A percentile compares a stretch with the other conserved stretches of the same genome.
These are phyloP conservation scores for Netelia virgata DNA, from an alignment of 2,888 invertebrate species.

Conservation along the genomic window DNA sequence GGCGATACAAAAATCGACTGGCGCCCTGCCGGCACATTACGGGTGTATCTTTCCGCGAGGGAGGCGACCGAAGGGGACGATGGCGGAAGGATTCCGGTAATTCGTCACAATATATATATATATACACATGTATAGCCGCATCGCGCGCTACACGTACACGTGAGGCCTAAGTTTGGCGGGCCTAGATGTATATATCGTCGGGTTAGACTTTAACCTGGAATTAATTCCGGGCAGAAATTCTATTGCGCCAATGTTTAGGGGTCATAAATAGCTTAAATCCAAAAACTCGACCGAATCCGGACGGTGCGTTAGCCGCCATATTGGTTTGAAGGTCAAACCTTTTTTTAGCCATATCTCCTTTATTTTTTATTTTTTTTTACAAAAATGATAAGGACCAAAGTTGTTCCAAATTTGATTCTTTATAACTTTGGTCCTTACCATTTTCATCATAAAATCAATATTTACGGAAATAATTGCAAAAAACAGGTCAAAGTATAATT, in stretches of 20 bases:
- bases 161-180: too few relatives aligned
- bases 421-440: neutral
- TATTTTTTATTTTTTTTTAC: neutral
- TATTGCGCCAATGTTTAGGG: slow-evolving; percentile 9
- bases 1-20: too few relatives aligned
- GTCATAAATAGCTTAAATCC: slow-evolving; percentile 18
- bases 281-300: neutral
- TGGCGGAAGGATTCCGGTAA: too few relatives aligned
- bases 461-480: neutral
- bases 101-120: too few relatives aligned
- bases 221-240: slow-evolving; percentile 23
- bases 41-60: too few relatives aligned
- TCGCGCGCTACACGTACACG: too few relatives aligned
- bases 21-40: too few relatives aligned
- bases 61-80: too few relatives aligned
- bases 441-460: neutral
- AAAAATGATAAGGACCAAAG: neutral
- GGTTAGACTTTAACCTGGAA: neutral
- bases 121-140: too few relatives aligned
- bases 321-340: neutral
- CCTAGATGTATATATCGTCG: too few relatives aligned
- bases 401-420: neutral
- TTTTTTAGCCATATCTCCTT: neutral
- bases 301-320: neutral
- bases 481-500: neutral